Conservation (phyloP, 1,140 invertebrate species). For the Drosophila burlai region DNA sequence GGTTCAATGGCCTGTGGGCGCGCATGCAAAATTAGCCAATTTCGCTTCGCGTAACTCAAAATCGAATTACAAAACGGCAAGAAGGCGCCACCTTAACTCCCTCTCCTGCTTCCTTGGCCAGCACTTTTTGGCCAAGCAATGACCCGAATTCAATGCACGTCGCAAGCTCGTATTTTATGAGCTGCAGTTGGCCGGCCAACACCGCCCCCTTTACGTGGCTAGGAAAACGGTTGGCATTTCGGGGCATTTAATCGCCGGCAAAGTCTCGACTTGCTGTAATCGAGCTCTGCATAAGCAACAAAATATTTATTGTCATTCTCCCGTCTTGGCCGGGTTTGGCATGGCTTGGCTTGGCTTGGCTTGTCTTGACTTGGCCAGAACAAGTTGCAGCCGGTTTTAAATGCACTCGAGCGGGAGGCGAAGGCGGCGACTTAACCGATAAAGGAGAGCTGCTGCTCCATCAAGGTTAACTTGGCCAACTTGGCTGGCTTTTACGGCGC, state of each 20-base stretch:
- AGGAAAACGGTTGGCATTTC: slow-evolving; percentile 58
- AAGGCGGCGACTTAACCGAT: slow-evolving; percentile 2
- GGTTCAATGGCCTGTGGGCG: slow-evolving; percentile 65
- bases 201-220: slow-evolving; percentile 2
- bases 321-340: slow-evolving; percentile 23
- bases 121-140: slow-evolving; percentile 44
- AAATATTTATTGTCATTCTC: slow-evolving; percentile 62
- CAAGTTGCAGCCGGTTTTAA: slow-evolving; percentile 61
- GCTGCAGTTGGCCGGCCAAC: slow-evolving; percentile 14
- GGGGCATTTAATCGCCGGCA: slow-evolving; percentile 59
- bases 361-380: slow-evolving; percentile 44
- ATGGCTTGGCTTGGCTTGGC: slow-evolving; percentile 1
- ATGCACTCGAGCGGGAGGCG: slow-evolving; percentile 56
- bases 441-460: slow-evolving; percentile 50
- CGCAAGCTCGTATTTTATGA: slow-evolving; percentile 63
- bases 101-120: neutral
- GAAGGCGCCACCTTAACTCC: slow-evolving; percentile 24
- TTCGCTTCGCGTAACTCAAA: slow-evolving; percentile 56
- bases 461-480: slow-evolving; percentile 71
- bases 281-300: slow-evolving; percentile 44
- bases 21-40: slow-evolving; percentile 57
- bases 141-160: slow-evolving; percentile 81
- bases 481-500: slow-evolving; percentile 61
- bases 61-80: slow-evolving; percentile 73
- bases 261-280: slow-evolving; percentile 49